These are phyloP conservation scores for Pheosia tremula DNA, from an alignment of 2,888 invertebrate species.

Conservation along the genomic window DNA sequence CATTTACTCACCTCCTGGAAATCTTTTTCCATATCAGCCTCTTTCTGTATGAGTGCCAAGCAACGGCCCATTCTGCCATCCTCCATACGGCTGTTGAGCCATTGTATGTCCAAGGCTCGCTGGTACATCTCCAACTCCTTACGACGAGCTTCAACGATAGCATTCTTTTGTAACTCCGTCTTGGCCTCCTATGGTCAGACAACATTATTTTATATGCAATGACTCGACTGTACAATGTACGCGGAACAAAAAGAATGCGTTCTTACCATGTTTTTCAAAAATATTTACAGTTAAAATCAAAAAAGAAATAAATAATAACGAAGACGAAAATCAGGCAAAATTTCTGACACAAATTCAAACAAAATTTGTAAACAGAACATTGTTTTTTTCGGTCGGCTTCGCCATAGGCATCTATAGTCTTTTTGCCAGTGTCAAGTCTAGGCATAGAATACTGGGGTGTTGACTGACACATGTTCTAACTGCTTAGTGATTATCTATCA, in stretches of 20 bases:
- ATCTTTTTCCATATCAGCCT: slow-evolving; percentile 74
- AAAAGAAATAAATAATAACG: no score
- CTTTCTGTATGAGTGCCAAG: slow-evolving; percentile 65
- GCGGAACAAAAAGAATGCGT: slow-evolving; percentile 1
- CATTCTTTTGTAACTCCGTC: slow-evolving; percentile 68
- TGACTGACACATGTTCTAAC: no score
- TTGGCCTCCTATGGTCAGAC: slow-evolving; percentile 58
- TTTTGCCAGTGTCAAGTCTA: no score
- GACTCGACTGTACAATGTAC: no score
- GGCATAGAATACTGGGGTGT: no score
- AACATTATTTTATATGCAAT: not conserved
- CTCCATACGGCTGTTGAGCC: slow-evolving; percentile 75
- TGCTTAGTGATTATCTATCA: no score
- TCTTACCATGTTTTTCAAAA: not conserved
- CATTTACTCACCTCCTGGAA: slow-evolving; percentile 63
- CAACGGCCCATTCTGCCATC: slow-evolving; percentile 73
- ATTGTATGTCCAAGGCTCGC: slow-evolving; percentile 67
- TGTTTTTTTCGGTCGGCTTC: not conserved
- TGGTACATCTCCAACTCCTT: slow-evolving; percentile 63
- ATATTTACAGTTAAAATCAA: not conserved
- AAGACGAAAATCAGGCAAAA: no score
- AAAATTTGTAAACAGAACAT: not conserved
- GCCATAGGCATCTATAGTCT: no score
- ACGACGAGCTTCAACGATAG: slow-evolving; percentile 50
- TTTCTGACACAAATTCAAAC: not conserved